phyloP scores from a whole-genome alignment of 1,140 invertebrate species.

The Lepidurus couesii region DNA sequence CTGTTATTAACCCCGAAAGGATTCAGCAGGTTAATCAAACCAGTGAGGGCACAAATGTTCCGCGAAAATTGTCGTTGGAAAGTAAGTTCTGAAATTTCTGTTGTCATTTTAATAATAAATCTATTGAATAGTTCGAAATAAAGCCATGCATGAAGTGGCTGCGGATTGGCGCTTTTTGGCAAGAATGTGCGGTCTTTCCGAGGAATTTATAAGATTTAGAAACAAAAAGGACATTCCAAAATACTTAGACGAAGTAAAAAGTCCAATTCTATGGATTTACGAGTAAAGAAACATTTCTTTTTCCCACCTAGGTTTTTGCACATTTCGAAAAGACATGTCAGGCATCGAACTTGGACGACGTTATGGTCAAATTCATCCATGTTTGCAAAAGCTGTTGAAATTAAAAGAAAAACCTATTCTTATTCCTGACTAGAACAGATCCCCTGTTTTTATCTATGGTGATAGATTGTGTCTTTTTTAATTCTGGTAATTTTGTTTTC shows the following conservation, averaged over 20 bases:
- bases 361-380: conserved; percentile 25
- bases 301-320: background rate
- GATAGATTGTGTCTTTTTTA: too few species aligned
- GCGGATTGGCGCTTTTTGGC: background rate
- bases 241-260: background rate
- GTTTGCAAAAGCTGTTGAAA: background rate
- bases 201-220: conserved; percentile 10
- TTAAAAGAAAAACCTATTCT: background rate
- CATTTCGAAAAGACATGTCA: background rate
- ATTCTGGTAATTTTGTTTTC: too few species aligned
- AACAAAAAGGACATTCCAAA: background rate
- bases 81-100: too few species aligned
- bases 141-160: background rate
- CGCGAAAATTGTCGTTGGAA: background rate
- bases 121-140: background rate
- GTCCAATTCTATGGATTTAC: background rate
- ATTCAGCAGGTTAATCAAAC: background rate
- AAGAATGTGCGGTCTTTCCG: conserved; percentile 6
- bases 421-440: conserved; percentile 35
- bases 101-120: background rate
- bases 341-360: conserved; percentile 25
- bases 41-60: background rate
- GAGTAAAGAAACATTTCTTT: background rate
- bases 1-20: background rate
- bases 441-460: too few species aligned